Percentiles rank a stretch among this genome's conserved stretches.
phyloP scores from a whole-genome alignment of 2,888 invertebrate species.

The Lottia scabra region DNA sequence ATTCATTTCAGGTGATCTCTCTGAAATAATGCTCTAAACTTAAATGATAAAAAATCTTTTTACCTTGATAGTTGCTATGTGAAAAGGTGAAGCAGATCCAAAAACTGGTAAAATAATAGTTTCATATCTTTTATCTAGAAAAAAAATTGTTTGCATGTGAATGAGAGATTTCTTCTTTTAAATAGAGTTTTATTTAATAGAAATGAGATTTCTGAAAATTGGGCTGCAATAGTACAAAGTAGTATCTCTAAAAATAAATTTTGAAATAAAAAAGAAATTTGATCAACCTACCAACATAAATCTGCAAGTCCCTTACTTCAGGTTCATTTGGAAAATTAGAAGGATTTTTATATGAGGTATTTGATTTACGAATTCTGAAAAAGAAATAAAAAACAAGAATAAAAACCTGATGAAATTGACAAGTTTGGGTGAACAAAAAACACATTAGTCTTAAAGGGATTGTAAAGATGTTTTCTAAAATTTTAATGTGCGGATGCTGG shows the following conservation, averaged over 20 bases:
- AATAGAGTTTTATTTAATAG: not conserved
- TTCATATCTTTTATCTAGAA: slow-evolving; percentile 92
- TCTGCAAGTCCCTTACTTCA: slow-evolving; percentile 91
- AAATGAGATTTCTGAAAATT: not conserved
- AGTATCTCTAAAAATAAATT: no score
- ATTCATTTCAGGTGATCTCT: no score
- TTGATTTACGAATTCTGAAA: slow-evolving; percentile 84
- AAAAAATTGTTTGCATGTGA: no score
- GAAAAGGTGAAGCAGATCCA: slow-evolving; percentile 96
- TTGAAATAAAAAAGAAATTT: no score
- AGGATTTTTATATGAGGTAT: slow-evolving; percentile 91
- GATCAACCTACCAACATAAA: slow-evolving; percentile 93
- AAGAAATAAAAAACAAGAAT: slow-evolving; percentile 12
- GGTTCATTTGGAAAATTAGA: slow-evolving; percentile 93
- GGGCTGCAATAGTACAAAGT: not conserved
- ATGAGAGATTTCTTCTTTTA: not conserved
- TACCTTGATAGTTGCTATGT: slow-evolving; percentile 95
- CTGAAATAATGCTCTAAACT: no score
- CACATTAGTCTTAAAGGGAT: no score
- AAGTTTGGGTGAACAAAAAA: not conserved
- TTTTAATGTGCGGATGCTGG: no score
- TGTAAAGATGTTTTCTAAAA: no score
- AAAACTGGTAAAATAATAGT: slow-evolving; percentile 98
- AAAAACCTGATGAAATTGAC: not conserved
- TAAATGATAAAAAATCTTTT: no score